Evolutionary conservation across 1,140 invertebrate species (phyloP).

Genomic region (Zaprionus vittiger): DNA sequence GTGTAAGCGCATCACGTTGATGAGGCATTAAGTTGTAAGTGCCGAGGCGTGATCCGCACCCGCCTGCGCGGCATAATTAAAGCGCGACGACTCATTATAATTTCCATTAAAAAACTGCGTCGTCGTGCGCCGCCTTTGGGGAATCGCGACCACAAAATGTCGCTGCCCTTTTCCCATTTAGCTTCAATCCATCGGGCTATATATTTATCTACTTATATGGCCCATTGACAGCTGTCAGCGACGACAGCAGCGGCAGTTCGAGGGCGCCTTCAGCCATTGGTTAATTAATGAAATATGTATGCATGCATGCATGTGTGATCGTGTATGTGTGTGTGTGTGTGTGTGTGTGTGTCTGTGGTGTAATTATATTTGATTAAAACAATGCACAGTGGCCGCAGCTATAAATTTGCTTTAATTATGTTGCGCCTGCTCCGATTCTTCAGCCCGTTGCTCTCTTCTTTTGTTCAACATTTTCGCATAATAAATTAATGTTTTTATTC

Average conservation of each 20-base stretch:
- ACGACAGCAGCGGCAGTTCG: conserved; percentile 56
- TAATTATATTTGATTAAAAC: conserved; percentile 79
- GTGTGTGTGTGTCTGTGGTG: conserved; percentile 18
- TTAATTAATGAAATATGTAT: conserved; percentile 73
- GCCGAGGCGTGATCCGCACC: conserved; percentile 50
- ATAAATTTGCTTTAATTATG: conserved; percentile 72
- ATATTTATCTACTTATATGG: conserved; percentile 20
- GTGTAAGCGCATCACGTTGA: conserved; percentile 68
- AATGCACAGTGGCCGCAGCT: conserved; percentile 40
- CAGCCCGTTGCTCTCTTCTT: conserved; percentile 8
- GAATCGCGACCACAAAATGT: conserved; percentile 29
- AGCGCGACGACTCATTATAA: conserved; percentile 73
- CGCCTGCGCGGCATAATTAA: conserved; percentile 70
- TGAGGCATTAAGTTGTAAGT: conserved; percentile 77
- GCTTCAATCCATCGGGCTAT: conserved; percentile 24
- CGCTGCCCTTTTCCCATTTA: conserved; percentile 7
- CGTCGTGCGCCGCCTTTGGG: conserved; percentile 23
- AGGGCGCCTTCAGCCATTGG: conserved; percentile 7
- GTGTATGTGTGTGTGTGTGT: not conserved
- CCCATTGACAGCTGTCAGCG: conserved; percentile 62
- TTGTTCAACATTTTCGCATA: conserved; percentile 42
- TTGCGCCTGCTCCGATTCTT: conserved; percentile 19
- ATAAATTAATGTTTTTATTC: conserved; percentile 43
- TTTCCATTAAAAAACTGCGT: conserved; percentile 77
- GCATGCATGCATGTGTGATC: not conserved